Evolutionary conservation across 2,888 invertebrate genomes (phyloP).

Genomic region (Microchrysa polita): DNA sequence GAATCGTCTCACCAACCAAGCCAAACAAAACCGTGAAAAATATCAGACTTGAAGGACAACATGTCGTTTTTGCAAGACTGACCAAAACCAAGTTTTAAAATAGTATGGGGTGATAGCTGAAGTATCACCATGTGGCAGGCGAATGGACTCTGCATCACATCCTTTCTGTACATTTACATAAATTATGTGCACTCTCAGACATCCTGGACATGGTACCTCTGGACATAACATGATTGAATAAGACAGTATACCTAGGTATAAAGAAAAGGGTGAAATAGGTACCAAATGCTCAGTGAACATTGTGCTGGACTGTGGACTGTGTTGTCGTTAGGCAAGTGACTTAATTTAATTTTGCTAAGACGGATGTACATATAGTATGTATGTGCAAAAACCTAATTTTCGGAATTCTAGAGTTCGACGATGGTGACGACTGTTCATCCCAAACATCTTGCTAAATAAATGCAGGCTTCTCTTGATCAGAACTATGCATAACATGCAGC

Average conservation of each 20-base stretch:
- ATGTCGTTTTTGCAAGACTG: constrained; percentile 19
- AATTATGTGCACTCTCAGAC: constrained; percentile 50
- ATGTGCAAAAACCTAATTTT: too few relatives aligned
- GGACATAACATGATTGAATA: not conserved
- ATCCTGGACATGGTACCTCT: too few relatives aligned
- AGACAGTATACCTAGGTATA: constrained; percentile 2
- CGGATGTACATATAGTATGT: too few relatives aligned
- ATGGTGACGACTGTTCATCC: too few relatives aligned
- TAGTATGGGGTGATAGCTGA: not conserved
- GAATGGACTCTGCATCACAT: constrained; percentile 3
- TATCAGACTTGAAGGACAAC: constrained; percentile 43
- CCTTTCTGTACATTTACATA: constrained; percentile 48
- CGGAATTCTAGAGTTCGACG: too few relatives aligned
- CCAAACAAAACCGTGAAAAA: constrained; percentile 40
- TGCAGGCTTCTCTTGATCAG: too few relatives aligned
- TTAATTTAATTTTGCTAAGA: too few relatives aligned
- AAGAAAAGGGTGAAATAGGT: too few relatives aligned
- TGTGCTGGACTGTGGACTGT: constrained; percentile 12
- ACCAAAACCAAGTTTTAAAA: constrained; percentile 28
- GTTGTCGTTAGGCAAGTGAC: not conserved
- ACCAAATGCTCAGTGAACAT: constrained; percentile 6
- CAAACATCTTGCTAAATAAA: too few relatives aligned
- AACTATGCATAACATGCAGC: too few relatives aligned
- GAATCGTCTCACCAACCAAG: constrained; percentile 3
- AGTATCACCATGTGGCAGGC: not conserved